These are phyloP conservation scores for Pseudanteris insignis DNA, from an alignment of 2,888 invertebrate genomes.

Conservation along the genomic window DNA sequence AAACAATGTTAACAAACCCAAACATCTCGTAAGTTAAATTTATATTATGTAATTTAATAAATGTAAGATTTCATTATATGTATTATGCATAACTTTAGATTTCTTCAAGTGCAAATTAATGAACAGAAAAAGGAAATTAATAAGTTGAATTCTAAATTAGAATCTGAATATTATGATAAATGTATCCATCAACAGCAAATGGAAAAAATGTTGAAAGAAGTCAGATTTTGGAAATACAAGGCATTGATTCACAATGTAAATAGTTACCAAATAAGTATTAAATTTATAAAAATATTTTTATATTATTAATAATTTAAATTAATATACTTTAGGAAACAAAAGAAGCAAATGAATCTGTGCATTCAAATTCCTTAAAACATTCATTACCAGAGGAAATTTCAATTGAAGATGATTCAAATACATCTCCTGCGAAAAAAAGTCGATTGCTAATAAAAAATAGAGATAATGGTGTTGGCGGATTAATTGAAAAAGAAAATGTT, in stretches of 20 bases:
- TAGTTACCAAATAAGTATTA: not conserved
- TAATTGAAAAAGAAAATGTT: not conserved
- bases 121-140: constrained; percentile 52
- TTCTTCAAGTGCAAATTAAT: constrained; percentile 47
- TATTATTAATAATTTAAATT: not conserved
- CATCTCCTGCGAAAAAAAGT: constrained; percentile 1
- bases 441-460: not conserved
- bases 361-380: constrained; percentile 1
- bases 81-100: constrained; percentile 52
- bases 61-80: not conserved
- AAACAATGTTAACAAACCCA: constrained; percentile 15
- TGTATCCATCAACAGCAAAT: constrained; percentile 30
- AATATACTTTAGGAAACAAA: constrained; percentile 4
- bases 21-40: constrained; percentile 28
- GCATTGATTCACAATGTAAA: constrained; percentile 6
- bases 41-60: no score
- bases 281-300: not conserved
- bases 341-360: not conserved
- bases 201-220: constrained; percentile 31
- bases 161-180: constrained; percentile 51
- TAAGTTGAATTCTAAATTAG: constrained; percentile 51
- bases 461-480: not conserved
- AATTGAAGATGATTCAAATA: not conserved
- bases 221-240: constrained; percentile 40
- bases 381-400: not conserved